Evolutionary conservation across 1,140 invertebrate species (phyloP).

Genomic region (Euborellia annulipes): DNA sequence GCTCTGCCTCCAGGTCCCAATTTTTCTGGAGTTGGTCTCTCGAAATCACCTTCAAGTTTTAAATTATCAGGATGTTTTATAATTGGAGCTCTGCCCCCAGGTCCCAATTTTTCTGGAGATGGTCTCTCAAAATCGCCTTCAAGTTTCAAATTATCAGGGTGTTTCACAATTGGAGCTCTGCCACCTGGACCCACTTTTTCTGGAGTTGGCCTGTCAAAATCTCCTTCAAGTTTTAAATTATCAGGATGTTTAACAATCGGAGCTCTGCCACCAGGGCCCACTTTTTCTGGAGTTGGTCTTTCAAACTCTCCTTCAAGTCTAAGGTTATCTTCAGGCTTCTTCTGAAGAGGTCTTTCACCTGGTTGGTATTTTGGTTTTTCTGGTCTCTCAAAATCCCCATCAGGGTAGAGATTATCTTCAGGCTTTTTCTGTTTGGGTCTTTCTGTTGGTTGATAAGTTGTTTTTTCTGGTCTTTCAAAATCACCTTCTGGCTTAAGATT

Average conservation of each 20-base stretch:
- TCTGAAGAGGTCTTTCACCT: conserved; percentile 21
- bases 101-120: conserved; percentile 5
- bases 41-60: conserved; percentile 39
- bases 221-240: conserved; percentile 36
- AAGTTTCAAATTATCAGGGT: conserved; percentile 30
- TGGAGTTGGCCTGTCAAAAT: conserved; percentile 27
- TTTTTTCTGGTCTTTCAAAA: conserved; percentile 30
- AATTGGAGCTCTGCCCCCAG: conserved; percentile 17
- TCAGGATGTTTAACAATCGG: conserved; percentile 31
- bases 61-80: conserved; percentile 30
- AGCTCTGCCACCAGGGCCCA: conserved; percentile 25
- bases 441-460: conserved; percentile 23
- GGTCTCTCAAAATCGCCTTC: conserved; percentile 30
- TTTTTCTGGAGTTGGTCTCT: conserved; percentile 26
- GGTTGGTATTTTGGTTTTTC: conserved; percentile 18
- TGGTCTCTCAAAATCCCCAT: conserved; percentile 29
- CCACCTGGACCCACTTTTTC: conserved; percentile 23
- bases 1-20: conserved; percentile 22
- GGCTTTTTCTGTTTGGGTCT: conserved; percentile 22
- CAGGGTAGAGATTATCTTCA: conserved; percentile 30
- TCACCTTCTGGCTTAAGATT: conserved; percentile 33
- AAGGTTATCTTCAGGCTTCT: conserved; percentile 36
- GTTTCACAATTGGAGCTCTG: conserved; percentile 21
- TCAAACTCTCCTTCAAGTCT: conserved; percentile 35
- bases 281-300: conserved; percentile 20